phyloP scores from a whole-genome alignment of 2,888 invertebrate genomes.

The Hirtodrosophila trivittata region DNA sequence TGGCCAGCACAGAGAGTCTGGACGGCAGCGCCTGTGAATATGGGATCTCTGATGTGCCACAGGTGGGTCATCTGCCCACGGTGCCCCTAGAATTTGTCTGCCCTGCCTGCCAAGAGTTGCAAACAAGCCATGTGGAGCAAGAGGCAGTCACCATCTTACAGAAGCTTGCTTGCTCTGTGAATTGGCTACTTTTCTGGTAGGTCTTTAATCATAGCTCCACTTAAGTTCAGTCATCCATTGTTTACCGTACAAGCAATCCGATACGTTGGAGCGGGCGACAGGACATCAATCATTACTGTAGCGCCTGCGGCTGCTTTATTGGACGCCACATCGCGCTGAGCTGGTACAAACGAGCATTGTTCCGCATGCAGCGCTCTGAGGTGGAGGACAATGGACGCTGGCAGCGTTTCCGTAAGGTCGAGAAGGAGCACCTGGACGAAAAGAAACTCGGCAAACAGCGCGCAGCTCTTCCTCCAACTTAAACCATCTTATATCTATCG shows the following conservation, averaged over 20 bases:
- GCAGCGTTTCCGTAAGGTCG: slow-evolving; percentile 71
- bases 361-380: slow-evolving; percentile 75
- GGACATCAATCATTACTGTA: slow-evolving; percentile 82
- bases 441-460: slow-evolving; percentile 68
- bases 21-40: slow-evolving; percentile 57
- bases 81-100: slow-evolving; percentile 72
- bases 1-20: slow-evolving; percentile 69
- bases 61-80: slow-evolving; percentile 71
- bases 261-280: slow-evolving; percentile 79
- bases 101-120: slow-evolving; percentile 71
- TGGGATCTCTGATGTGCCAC: slow-evolving; percentile 66
- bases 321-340: slow-evolving; percentile 81
- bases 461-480: slow-evolving; percentile 29
- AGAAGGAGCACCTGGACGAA: slow-evolving; percentile 74
- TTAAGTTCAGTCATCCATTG: not conserved
- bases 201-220: slow-evolving; percentile 2
- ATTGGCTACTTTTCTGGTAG: slow-evolving; percentile 79
- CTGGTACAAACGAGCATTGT: slow-evolving; percentile 80
- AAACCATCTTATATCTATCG: too few relatives aligned
- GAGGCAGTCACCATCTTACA: slow-evolving; percentile 74
- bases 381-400: slow-evolving; percentile 72
- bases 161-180: slow-evolving; percentile 65
- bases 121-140: slow-evolving; percentile 55
- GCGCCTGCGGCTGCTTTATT: slow-evolving; percentile 81
- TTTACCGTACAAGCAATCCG: slow-evolving; percentile 60